phyloP scores from a whole-genome alignment of 2,797 vertebrate species.

The Mycteria americana region DNA sequence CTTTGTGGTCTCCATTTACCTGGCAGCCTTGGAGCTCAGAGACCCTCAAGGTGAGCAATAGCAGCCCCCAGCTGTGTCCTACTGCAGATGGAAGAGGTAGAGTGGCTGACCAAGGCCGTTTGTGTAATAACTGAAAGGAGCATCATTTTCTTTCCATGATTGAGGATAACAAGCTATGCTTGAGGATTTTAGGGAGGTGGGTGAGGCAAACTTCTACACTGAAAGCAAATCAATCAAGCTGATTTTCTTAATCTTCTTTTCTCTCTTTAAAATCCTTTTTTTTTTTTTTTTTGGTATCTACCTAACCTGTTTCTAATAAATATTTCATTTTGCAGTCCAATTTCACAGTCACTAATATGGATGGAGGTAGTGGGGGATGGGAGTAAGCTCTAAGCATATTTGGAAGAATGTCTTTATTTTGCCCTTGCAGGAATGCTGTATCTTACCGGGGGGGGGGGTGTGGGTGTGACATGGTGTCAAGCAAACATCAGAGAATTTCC shows the following conservation, averaged over 20 bases:
- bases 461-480: neutral
- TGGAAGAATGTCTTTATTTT: neutral
- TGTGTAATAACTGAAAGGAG: neutral
- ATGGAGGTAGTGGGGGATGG: neutral
- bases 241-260: neutral
- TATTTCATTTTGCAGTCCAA: neutral
- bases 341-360: neutral
- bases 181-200: neutral
- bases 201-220: neutral
- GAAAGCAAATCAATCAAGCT: neutral
- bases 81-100: neutral
- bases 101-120: neutral
- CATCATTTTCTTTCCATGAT: neutral
- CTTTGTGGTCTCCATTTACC: neutral
- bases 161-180: neutral
- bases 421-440: neutral
- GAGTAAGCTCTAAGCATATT: neutral
- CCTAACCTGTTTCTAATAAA: neutral
- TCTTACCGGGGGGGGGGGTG: neutral
- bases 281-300: rapidly evolving
- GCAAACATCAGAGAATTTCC: neutral
- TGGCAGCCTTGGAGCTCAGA: neutral
- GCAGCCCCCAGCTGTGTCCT: neutral
- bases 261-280: neutral
- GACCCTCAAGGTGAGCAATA: neutral